Percentiles rank a stretch among this genome's conserved stretches.
These are phyloP conservation scores for Timandra comae DNA, from an alignment of 2,888 invertebrate species.

Conservation along the genomic window DNA sequence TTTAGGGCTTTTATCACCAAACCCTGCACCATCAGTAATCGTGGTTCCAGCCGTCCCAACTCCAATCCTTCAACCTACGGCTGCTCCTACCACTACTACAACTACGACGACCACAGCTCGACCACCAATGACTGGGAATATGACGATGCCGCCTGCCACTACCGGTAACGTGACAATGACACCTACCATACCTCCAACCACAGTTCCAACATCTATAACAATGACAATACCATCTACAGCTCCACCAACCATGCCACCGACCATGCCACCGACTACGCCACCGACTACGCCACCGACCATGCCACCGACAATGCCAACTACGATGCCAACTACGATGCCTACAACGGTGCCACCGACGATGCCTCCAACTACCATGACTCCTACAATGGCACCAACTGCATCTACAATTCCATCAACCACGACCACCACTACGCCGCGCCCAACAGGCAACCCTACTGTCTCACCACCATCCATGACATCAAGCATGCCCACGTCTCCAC, in stretches of 20 bases:
- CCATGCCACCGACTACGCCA: slow-evolving; percentile 6
- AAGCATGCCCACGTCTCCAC: slow-evolving; percentile 22
- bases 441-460: slow-evolving; percentile 10
- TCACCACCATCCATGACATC: slow-evolving; percentile 20
- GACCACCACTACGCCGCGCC: slow-evolving; percentile 20
- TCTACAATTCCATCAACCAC: slow-evolving; percentile 7
- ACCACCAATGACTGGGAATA: slow-evolving; percentile 4
- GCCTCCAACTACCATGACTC: slow-evolving; percentile 11
- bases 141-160: slow-evolving; percentile 6
- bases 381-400: slow-evolving; percentile 16
- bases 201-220: slow-evolving; percentile 17
- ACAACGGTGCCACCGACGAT: slow-evolving; percentile 7
- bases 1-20: slow-evolving; percentile 56
- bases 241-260: slow-evolving; percentile 13
- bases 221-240: slow-evolving; percentile 18
- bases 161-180: slow-evolving; percentile 6
- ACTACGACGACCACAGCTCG: slow-evolving; percentile 27
- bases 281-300: slow-evolving; percentile 13
- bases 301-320: slow-evolving; percentile 13
- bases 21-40: slow-evolving; percentile 42
- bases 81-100: slow-evolving; percentile 33
- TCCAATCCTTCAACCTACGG: slow-evolving; percentile 57
- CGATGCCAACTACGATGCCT: slow-evolving; percentile 15
- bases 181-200: slow-evolving; percentile 13
- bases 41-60: slow-evolving; percentile 54